Conservation (phyloP, 2,888 invertebrate species). For the Euplagia quadripunctaria region DNA sequence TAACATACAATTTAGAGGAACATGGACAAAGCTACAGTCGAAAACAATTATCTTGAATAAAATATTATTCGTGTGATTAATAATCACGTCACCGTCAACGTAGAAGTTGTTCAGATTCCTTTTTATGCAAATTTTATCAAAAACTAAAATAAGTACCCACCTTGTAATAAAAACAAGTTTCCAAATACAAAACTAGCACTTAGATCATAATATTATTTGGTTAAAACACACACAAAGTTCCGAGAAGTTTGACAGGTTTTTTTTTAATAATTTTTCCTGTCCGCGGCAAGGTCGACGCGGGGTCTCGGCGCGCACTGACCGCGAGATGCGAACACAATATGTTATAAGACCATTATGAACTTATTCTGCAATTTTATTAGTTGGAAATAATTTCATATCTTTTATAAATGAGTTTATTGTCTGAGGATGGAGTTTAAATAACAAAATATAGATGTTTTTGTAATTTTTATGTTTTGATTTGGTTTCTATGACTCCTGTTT, state of each 20-base stretch:
- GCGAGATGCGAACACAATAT: conserved; percentile 9
- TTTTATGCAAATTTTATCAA: neutral
- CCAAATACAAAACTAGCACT: conserved; percentile 6
- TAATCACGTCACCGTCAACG: neutral
- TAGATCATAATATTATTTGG: conserved; percentile 17
- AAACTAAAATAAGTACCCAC: neutral
- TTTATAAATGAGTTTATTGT: neutral
- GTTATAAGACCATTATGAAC: conserved; percentile 18
- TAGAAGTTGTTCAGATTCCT: neutral
- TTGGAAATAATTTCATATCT: neutral
- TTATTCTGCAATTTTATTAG: conserved; percentile 12
- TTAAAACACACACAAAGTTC: conserved; percentile 26
- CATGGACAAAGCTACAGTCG: neutral
- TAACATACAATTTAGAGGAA: neutral
- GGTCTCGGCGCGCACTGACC: conserved; percentile 39
- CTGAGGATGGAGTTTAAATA: too few species aligned
- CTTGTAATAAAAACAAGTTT: conserved; percentile 5
- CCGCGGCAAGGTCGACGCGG: conserved; percentile 35
- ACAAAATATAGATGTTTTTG: too few species aligned
- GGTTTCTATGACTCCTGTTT: too few species aligned
- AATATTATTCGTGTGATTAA: neutral
- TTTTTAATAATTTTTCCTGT: conserved; percentile 41
- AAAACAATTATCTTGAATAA: neutral
- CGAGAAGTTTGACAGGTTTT: conserved; percentile 40
- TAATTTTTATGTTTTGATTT: too few species aligned